Base-by-base conservation (phyloP, 1,140 invertebrate genomes). In the Trichomalopsis sarcophagae region DNA sequence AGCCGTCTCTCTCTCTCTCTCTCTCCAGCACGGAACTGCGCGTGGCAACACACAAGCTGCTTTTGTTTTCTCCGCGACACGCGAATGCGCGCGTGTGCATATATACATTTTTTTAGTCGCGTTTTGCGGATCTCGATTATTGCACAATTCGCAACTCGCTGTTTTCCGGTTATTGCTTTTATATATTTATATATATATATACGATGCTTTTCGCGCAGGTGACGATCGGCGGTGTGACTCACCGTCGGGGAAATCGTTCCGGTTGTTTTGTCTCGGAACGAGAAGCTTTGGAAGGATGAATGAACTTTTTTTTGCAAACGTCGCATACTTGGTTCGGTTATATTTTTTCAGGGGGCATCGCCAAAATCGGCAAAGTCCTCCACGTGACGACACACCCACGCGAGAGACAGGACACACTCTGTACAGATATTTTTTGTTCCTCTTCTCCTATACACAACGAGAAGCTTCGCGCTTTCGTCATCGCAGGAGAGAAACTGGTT, bases 401-500 rank as follows among this genome's bases (percentile, higher is more conserved):
- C 30, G 6, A 62, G 17, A 6, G 21, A 62, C 21, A 62, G 21
- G 14, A 62, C 17, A 62, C 2, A 17, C 17, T 17, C 33, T 33
- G 44, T 9, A 47, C 44, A 47, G 9, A 13, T 47, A 27, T 27
- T 17, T 50, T 50, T 62, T 62, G 21, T 62, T 5, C 14, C 3
- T 62, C 21, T 21, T 21, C 4, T 17, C 50, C 2, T 62, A 50
- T 50, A 50, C 4, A 50, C 47, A 62, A 17, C 0, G 17, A 62
- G 55, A 62, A 62, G 55, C 55, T 21, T 62, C 21, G 55, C 21
- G 55, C 55, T 62, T 62, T 62, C 55, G 55, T 62, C 55, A 62
- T 62, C 55, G 17, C 17, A 9, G 5, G 14, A 74, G 44, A 30
- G 13, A 62, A 81, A 82, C 80, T 82, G 80, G 80, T 82, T 74